Conservation (phyloP, 2,888 invertebrate genomes). For the Dasypolia templi region DNA sequence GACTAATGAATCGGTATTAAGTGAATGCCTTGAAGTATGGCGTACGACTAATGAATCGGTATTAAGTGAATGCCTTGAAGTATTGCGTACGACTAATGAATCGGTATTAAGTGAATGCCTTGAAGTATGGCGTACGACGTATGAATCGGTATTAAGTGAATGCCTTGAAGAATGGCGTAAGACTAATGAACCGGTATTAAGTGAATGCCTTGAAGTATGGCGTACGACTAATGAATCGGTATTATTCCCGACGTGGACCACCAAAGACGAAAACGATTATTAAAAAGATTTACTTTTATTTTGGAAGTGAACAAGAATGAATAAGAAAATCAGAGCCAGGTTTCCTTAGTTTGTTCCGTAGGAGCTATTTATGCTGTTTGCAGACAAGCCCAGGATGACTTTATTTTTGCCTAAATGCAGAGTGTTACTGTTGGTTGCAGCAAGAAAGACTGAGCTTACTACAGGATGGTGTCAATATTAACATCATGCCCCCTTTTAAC, state of each 20-base stretch:
- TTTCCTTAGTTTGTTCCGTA: too few species aligned
- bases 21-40: background rate
- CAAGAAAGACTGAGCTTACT: background rate
- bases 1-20: constrained; percentile 20
- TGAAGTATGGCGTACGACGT: background rate
- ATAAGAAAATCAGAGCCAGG: background rate
- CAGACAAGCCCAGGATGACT: too few species aligned
- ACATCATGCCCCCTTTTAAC: too few species aligned
- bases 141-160: constrained; percentile 12
- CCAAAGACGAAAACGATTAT: background rate
- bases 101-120: constrained; percentile 2
- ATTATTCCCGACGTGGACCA: constrained; percentile 12
- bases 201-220: background rate
- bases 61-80: background rate
- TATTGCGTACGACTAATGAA: constrained; percentile 14
- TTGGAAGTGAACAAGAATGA: background rate
- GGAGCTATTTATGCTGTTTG: background rate
- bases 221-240: constrained; percentile 15
- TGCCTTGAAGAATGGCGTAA: background rate
- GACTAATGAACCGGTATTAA: constrained; percentile 15
- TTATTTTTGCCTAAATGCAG: background rate
- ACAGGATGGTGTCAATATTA: background rate
- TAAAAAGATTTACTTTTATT: background rate
- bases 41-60: constrained; percentile 15
- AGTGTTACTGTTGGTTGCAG: background rate